Conservation (phyloP, 2,113 vertebrate genomes). For the Sapajus apella region DNA sequence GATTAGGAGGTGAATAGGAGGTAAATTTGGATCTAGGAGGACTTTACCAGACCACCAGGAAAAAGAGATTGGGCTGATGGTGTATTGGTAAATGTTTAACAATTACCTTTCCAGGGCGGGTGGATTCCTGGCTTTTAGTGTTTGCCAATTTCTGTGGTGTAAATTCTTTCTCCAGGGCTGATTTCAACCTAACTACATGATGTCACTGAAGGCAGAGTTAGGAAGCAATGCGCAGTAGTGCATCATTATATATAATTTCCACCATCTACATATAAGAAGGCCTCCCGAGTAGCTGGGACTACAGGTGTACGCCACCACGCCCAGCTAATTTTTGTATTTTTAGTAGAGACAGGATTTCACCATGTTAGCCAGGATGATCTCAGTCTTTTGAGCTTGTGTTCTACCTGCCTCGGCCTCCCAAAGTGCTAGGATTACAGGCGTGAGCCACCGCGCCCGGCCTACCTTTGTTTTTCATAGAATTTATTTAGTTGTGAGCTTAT, state of each 20-base stretch:
- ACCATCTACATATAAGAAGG: not conserved
- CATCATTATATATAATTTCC: fast-evolving
- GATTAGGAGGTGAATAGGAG: too few species aligned
- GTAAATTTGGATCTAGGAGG: not conserved
- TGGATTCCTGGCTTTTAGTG: not conserved
- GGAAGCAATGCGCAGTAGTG: fast-evolving
- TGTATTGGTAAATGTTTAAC: fast-evolving
- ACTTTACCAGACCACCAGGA: not conserved
- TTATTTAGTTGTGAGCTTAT: not conserved
- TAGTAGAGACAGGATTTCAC: too few species aligned
- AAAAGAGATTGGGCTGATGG: fast-evolving
- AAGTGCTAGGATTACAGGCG: too few species aligned
- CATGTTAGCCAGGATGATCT: too few species aligned
- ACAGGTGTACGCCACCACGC: too few species aligned
- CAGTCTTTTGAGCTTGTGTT: too few species aligned
- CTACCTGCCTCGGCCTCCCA: too few species aligned
- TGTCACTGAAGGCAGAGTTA: fast-evolving
- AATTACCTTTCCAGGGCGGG: fast-evolving
- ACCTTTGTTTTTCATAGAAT: not conserved
- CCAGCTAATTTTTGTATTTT: too few species aligned
- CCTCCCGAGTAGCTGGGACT: too few species aligned
- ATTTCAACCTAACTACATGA: not conserved
- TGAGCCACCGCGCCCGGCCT: too few species aligned
- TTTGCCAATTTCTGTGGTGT: not conserved
- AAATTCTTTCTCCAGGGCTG: not conserved